Evolutionary conservation across 2,888 invertebrate species (phyloP).

Genomic region (Norana najaformis): DNA sequence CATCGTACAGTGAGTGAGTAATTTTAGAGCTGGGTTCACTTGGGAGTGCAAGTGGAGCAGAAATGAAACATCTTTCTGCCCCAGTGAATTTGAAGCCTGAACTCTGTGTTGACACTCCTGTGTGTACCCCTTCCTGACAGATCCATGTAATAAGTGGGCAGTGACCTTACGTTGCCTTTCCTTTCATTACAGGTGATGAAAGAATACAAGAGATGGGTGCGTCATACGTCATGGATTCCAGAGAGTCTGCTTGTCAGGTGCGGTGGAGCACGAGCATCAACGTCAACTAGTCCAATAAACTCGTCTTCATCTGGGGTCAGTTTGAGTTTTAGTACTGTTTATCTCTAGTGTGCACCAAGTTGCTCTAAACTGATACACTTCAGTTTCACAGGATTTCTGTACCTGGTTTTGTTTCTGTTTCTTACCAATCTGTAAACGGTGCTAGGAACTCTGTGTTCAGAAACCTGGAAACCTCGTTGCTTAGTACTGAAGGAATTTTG

Average conservation of each 20-base stretch:
- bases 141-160: background rate
- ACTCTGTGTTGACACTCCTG: background rate
- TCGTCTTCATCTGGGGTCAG: slow-evolving; percentile 41
- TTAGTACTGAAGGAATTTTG: background rate
- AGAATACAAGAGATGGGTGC: slow-evolving; percentile 76
- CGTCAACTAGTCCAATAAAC: slow-evolving; percentile 50
- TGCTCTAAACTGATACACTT: too few relatives aligned
- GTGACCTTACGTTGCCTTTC: background rate
- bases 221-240: slow-evolving; percentile 75
- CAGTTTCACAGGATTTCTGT: background rate
- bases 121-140: background rate
- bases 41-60: too few relatives aligned
- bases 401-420: background rate
- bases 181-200: slow-evolving; percentile 70
- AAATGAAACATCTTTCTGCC: too few relatives aligned
- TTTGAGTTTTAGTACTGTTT: background rate
- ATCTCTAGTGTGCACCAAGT: background rate
- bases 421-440: background rate
- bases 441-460: background rate
- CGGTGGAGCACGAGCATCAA: slow-evolving; percentile 53
- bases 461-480: background rate
- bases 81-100: background rate
- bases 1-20: too few relatives aligned
- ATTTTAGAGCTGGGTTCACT: too few relatives aligned
- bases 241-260: slow-evolving; percentile 62